Conservation (phyloP, 53 echinoderm and acorn worm species). For the Luidia sarsii region DNA sequence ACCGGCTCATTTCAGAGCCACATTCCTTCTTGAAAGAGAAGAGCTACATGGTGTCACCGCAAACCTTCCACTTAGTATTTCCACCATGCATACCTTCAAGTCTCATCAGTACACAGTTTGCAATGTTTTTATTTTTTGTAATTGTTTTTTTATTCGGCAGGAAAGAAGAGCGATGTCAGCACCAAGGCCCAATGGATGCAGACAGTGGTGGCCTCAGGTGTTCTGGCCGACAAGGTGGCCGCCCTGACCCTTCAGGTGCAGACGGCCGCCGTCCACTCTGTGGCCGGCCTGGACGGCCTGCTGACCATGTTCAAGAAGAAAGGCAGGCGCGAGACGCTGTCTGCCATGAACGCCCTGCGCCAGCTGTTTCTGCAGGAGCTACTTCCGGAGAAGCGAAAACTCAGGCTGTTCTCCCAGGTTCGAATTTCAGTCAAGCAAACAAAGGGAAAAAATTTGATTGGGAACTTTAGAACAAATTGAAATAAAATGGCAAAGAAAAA, state of each 20-base stretch:
- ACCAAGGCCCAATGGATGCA: slow-evolving; percentile 87
- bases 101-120: too few species aligned
- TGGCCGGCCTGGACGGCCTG: slow-evolving; percentile 65
- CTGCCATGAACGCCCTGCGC: slow-evolving; percentile 78
- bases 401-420: slow-evolving; percentile 83
- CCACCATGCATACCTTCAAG: too few species aligned
- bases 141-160: too few species aligned
- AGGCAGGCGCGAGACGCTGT: slow-evolving; percentile 81
- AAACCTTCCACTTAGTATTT: too few species aligned
- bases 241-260: slow-evolving; percentile 88
- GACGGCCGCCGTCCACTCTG: slow-evolving; percentile 75
- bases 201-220: slow-evolving; percentile 87
- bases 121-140: too few species aligned
- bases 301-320: slow-evolving; percentile 91
- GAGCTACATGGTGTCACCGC: too few species aligned
- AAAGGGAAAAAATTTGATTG: too few species aligned
- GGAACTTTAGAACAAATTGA: too few species aligned
- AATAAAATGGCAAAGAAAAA: too few species aligned
- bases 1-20: too few species aligned
- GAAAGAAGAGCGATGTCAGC: slow-evolving; percentile 52
- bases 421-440: not conserved
- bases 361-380: slow-evolving; percentile 85
- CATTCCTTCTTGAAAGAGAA: too few species aligned
- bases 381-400: slow-evolving; percentile 78
- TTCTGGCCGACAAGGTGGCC: slow-evolving; percentile 89